Conservation (phyloP, 1,140 invertebrate species). For the Elysia chlorotica region DNA sequence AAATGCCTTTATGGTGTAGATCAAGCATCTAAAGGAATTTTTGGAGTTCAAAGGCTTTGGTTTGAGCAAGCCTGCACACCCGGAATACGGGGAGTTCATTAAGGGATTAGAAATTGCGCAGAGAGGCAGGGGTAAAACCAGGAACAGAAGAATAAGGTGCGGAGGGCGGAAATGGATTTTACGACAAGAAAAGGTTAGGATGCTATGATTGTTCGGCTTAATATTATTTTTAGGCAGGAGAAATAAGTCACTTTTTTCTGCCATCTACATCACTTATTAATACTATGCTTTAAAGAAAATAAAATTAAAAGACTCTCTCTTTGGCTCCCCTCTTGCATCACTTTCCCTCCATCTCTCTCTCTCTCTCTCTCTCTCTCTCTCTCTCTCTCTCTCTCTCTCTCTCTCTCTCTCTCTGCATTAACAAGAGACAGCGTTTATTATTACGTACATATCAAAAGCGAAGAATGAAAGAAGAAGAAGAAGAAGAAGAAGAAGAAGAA, state of each 20-base stretch:
- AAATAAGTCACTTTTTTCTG: neutral
- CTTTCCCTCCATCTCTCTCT: neutral
- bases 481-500: neutral
- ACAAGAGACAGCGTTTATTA: too few species aligned
- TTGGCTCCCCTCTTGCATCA: neutral
- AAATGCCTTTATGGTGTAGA: too few species aligned
- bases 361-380: neutral
- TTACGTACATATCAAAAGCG: too few species aligned
- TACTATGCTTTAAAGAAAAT: too few species aligned
- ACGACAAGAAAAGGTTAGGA: neutral
- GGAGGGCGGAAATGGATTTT: neutral
- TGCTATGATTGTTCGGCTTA: neutral
- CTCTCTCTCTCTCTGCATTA: neutral
- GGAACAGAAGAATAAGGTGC: neutral
- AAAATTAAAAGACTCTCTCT: too few species aligned
- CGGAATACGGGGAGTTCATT: too few species aligned
- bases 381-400: neutral
- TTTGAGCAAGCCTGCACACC: too few species aligned
- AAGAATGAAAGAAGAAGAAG: too few species aligned
- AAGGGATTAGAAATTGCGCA: too few species aligned
- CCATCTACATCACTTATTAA: neutral
- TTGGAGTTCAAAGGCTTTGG: too few species aligned
- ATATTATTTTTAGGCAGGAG: neutral
- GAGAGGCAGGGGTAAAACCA: neutral
- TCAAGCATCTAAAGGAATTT: too few species aligned